Conservation (phyloP, 2,797 vertebrate genomes). For the Psittacula derbiana region DNA sequence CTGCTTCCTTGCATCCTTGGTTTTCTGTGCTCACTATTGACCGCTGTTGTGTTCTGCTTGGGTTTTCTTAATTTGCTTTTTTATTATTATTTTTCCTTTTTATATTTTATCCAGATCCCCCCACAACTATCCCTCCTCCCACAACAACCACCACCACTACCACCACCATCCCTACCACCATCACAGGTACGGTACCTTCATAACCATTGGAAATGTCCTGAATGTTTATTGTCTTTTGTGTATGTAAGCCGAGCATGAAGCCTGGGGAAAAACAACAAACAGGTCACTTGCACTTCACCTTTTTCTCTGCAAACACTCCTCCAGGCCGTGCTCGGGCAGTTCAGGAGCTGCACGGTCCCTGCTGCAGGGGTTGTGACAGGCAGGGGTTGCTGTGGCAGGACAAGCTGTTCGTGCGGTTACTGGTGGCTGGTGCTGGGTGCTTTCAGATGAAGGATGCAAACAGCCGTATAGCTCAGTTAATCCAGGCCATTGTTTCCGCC, state of each 20-base stretch:
- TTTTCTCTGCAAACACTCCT: background rate
- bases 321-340: background rate
- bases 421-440: background rate
- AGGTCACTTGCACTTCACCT: background rate
- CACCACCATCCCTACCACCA: slow-evolving; percentile 90
- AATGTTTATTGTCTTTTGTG: slow-evolving; percentile 74
- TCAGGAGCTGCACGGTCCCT: accelerated
- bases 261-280: slow-evolving; percentile 28
- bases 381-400: background rate
- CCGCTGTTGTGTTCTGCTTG: slow-evolving; percentile 79
- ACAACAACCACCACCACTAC: slow-evolving; percentile 84
- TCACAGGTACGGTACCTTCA: slow-evolving; percentile 96
- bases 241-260: slow-evolving; percentile 54
- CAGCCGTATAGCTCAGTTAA: background rate
- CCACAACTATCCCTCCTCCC: slow-evolving; percentile 97
- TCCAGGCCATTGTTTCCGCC: accelerated
- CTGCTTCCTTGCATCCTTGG: slow-evolving; percentile 65
- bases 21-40: slow-evolving; percentile 71
- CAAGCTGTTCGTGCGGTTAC: background rate
- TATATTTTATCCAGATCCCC: slow-evolving; percentile 99
- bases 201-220: slow-evolving; percentile 77
- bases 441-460: accelerated
- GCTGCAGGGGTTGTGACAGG: background rate
- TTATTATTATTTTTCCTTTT: slow-evolving; percentile 84
- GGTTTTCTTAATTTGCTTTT: slow-evolving; percentile 82